phyloP scores from a whole-genome alignment of 2,113 vertebrate species.

The Muscicapa adusta region DNA sequence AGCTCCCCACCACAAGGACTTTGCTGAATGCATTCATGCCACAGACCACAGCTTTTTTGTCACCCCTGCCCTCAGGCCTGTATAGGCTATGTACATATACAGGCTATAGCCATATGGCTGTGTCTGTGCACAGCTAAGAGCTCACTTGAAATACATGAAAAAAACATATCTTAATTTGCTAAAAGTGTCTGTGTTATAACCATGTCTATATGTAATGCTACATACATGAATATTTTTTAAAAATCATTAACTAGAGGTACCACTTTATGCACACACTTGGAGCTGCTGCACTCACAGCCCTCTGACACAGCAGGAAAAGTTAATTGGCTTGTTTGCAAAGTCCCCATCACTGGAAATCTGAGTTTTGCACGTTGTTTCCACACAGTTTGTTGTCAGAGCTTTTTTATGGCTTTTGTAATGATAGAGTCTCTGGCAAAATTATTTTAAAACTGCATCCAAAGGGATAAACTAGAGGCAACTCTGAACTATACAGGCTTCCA shows the following conservation, averaged over 20 bases:
- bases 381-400: not conserved
- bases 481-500: not conserved
- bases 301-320: not conserved
- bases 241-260: not conserved
- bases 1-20: not conserved
- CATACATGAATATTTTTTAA: rapidly evolving
- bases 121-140: not conserved
- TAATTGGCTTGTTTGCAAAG: not conserved
- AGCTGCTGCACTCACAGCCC: not conserved
- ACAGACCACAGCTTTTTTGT: not conserved
- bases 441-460: not conserved
- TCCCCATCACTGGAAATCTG: not conserved
- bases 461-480: not conserved
- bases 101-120: not conserved
- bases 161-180: not conserved
- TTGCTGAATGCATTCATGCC: not conserved
- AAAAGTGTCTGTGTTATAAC: not conserved
- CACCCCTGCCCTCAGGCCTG: not conserved
- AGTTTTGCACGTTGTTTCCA: not conserved
- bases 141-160: not conserved
- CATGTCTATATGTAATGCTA: not conserved
- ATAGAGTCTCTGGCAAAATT: not conserved
- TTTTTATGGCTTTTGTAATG: not conserved
- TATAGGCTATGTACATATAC: rapidly evolving
- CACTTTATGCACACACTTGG: not conserved